Percentiles rank a stretch among this genome's conserved stretches.
phyloP scores from a whole-genome alignment of 2,113 vertebrate genomes.

The Psettodes erumei region DNA sequence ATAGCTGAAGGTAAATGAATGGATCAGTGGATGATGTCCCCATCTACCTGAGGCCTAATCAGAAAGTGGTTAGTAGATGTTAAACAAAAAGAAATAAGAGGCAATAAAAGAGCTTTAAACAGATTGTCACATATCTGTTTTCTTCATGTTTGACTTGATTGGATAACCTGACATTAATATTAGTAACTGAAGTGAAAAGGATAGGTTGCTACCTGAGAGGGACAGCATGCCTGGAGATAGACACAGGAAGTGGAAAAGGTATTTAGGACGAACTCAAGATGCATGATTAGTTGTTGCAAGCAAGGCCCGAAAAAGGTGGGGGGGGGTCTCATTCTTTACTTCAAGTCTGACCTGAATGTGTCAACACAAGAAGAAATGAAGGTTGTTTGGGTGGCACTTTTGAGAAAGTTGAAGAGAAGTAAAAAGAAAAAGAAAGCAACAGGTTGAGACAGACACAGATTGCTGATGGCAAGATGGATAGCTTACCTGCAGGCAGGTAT shows the following conservation, averaged over 20 bases:
- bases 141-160: neutral
- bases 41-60: neutral
- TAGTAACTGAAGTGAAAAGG: neutral
- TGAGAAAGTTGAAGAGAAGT: constrained; percentile 24
- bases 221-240: constrained; percentile 30
- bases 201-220: constrained; percentile 34
- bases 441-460: constrained; percentile 32
- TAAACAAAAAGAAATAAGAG: constrained; percentile 1
- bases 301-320: neutral
- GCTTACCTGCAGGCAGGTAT: constrained; percentile 89
- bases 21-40: neutral
- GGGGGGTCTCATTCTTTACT: constrained; percentile 25
- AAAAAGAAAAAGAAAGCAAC: constrained; percentile 7
- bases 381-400: constrained; percentile 6
- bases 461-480: neutral
- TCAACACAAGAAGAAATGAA: constrained; percentile 15
- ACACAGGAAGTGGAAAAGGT: constrained; percentile 30
- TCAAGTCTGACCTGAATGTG: constrained; percentile 56
- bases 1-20: neutral
- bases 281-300: constrained; percentile 33
- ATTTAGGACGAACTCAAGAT: constrained; percentile 35
- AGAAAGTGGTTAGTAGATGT: neutral
- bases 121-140: neutral
- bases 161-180: neutral
- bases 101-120: neutral